Base-by-base conservation (phyloP, 2,888 invertebrate genomes). In the Stegophylla sp. region DNA sequence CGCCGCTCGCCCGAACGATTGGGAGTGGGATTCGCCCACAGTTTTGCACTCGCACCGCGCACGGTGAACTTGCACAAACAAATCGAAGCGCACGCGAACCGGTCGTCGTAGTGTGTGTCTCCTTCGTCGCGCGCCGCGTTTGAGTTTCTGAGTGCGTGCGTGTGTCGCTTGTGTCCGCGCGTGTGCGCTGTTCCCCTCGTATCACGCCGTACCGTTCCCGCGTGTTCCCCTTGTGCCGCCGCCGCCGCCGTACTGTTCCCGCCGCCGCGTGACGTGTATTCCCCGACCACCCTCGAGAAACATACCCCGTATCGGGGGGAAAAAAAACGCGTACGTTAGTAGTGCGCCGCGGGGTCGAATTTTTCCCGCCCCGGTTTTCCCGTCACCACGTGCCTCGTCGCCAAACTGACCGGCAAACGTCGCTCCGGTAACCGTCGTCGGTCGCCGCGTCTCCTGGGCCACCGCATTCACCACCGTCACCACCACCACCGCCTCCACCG, bases 11-110 rank as follows among this genome's bases (percentile, higher is more conserved):
- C n/a, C n/a, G n/a, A n/a, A n/a, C 41, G 67, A 41, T 2, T n/a
- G 0, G 9, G 48, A 63, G 74, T 74, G 74, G 74, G 63, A 74
- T 51, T 74, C 74, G 74, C 74, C 74, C 74, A 74, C 74, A 23
- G 74, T 74, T 74, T 63, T n/a, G 74, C 74, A 63, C n/a, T n/a
- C 74, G 74, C 74, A 10, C 34, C 74, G 61, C 20, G 61, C 48
- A 3, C 61, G 17, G 48, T 3, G 74, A 74, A 63, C 74, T 74
- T 63, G 74, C 41, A 20, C 64, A 61, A 61, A 20, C 74, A 12
- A 76, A 66, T 66, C 64, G 75, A 66, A 53, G 15, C 75, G 66
- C 75, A 7, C 41, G 51, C 66, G 43, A 76, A 76, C 75, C 75
- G 75, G 75, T 76, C 64, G 48, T 26, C 20, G 48, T 5, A 5